Conservation (phyloP, 2,888 invertebrate genomes). For the Cataglyphis cursor region DNA sequence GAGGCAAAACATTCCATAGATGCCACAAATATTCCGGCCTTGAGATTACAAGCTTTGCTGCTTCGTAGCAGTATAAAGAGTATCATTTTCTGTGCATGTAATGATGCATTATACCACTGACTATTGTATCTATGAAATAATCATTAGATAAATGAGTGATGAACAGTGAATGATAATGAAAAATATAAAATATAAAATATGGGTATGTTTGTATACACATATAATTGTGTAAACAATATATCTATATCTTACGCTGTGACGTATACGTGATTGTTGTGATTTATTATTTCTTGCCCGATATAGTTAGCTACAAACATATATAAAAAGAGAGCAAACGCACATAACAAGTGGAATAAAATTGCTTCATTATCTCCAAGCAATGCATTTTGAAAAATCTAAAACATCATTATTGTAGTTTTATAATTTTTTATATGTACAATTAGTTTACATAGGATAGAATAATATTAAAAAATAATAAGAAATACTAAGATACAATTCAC, state of each 20-base stretch:
- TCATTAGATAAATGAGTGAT: too few relatives aligned
- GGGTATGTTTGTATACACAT: too few relatives aligned
- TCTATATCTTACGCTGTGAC: too few relatives aligned
- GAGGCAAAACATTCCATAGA: conserved; percentile 20
- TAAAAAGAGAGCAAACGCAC: background rate
- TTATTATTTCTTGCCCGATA: conserved; percentile 12
- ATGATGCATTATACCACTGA: background rate
- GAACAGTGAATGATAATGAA: too few relatives aligned
- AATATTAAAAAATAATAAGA: background rate
- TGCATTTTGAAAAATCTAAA: background rate
- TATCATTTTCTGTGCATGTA: background rate
- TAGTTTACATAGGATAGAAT: background rate
- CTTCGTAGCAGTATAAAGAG: background rate
- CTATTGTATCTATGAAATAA: background rate
- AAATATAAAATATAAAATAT: too few relatives aligned
- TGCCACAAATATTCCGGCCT: background rate
- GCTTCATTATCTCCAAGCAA: background rate
- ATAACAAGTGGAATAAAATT: background rate
- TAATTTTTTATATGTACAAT: too few relatives aligned
- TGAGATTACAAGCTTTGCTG: background rate
- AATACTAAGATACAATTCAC: too few relatives aligned
- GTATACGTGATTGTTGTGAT: background rate
- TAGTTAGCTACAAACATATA: conserved; percentile 20
- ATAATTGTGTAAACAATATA: too few relatives aligned
- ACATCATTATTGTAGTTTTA: too few relatives aligned